These are phyloP conservation scores for Lasioglossum baleicum DNA, from an alignment of 1,140 invertebrate genomes.

Conservation along the genomic window DNA sequence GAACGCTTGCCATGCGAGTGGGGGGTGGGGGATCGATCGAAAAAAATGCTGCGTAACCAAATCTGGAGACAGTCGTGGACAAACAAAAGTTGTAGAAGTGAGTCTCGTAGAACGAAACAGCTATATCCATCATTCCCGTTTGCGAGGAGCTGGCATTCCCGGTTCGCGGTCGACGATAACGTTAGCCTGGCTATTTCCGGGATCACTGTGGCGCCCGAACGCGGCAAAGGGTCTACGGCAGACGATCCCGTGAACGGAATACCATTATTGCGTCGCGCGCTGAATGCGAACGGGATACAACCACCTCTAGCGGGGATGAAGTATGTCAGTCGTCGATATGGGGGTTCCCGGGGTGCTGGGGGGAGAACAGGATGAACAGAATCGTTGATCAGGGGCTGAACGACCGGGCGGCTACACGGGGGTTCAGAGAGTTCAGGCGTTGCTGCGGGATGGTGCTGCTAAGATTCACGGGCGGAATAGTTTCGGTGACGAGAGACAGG, in stretches of 20 bases:
- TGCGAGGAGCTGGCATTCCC: background rate
- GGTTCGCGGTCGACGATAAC: too few species aligned
- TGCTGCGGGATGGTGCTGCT: background rate
- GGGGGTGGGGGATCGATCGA: background rate
- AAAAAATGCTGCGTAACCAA: background rate
- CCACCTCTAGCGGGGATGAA: slow-evolving; percentile 19
- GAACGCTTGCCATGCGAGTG: background rate
- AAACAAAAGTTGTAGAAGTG: background rate
- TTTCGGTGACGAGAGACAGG: too few species aligned
- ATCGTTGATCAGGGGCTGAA: too few species aligned
- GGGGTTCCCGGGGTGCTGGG: background rate
- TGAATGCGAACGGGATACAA: background rate
- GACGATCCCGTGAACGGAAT: background rate
- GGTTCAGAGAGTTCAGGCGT: background rate
- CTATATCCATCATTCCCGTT: background rate
- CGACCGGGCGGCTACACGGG: too few species aligned
- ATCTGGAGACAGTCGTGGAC: background rate
- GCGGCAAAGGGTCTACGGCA: too few species aligned
- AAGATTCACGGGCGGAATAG: too few species aligned
- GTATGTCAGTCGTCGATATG: slow-evolving; percentile 40
- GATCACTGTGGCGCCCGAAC: too few species aligned
- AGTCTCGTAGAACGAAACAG: background rate
- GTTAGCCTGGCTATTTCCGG: background rate
- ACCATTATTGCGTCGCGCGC: background rate
- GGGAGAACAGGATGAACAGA: background rate